phyloP scores from a whole-genome alignment of 2,888 invertebrate species.

The Pterostichus niger region DNA sequence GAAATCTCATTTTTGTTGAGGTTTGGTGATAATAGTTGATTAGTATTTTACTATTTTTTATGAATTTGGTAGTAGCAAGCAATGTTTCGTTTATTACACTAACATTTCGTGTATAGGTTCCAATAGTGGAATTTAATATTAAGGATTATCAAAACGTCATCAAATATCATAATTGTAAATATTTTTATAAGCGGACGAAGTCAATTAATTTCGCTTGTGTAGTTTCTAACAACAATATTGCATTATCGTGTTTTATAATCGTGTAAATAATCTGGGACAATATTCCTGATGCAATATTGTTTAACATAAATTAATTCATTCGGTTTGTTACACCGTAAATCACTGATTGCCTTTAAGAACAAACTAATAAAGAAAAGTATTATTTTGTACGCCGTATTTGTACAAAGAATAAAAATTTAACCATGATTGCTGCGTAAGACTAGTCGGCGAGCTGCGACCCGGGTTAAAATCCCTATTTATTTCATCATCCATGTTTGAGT shows the following conservation, averaged over 20 bases:
- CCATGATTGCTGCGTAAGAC: slow-evolving; percentile 19
- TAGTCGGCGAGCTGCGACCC: slow-evolving; percentile 42
- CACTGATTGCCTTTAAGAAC: slow-evolving; percentile 51
- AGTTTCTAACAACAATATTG: slow-evolving; percentile 21
- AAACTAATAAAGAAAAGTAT: slow-evolving; percentile 26
- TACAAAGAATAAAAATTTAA: slow-evolving; percentile 49
- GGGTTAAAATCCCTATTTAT: slow-evolving; percentile 5
- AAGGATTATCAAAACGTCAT: background rate
- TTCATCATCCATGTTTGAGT: slow-evolving; percentile 43
- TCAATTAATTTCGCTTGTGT: slow-evolving; percentile 43
- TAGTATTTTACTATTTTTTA: slow-evolving; percentile 11
- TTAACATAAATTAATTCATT: background rate
- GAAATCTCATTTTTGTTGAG: slow-evolving; percentile 16
- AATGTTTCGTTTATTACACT: slow-evolving; percentile 30
- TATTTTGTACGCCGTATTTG: slow-evolving; percentile 51
- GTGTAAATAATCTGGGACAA: slow-evolving; percentile 38
- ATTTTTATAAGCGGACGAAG: slow-evolving; percentile 51
- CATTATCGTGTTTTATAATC: slow-evolving; percentile 28
- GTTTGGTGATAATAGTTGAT: slow-evolving; percentile 7
- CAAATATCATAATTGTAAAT: slow-evolving; percentile 50
- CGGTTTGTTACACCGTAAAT: slow-evolving; percentile 22
- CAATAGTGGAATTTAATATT: background rate
- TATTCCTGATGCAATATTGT: slow-evolving; percentile 47
- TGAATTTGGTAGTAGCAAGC: slow-evolving; percentile 45
- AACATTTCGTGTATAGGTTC: slow-evolving; percentile 18